Conservation (phyloP, 1,140 invertebrate genomes). For the Drepana arcuata region DNA sequence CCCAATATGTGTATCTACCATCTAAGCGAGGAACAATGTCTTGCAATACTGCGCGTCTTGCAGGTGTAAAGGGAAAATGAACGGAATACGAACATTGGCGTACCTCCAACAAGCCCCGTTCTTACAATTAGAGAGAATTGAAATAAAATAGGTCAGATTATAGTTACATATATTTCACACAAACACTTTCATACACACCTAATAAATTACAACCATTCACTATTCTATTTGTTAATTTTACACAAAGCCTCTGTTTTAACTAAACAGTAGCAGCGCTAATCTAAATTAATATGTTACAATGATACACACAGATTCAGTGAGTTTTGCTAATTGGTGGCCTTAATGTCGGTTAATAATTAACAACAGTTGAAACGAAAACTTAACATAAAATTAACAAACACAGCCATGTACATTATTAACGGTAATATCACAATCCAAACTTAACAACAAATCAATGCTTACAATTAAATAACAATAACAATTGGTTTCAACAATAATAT, state of each 20-base stretch:
- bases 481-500: conserved; percentile 27
- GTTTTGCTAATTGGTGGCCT: conserved; percentile 24
- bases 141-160: conserved; percentile 16
- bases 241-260: conserved; percentile 63
- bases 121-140: conserved; percentile 9
- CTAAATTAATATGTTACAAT: conserved; percentile 22
- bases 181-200: conserved; percentile 50
- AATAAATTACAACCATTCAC: conserved; percentile 31
- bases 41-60: too few species aligned
- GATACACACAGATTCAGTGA: conserved; percentile 2
- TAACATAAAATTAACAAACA: conserved; percentile 70
- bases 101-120: conserved; percentile 33
- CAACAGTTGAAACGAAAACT: conserved; percentile 64
- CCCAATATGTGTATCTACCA: conserved; percentile 30
- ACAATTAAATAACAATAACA: conserved; percentile 57
- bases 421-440: conserved; percentile 47
- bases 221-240: conserved; percentile 64
- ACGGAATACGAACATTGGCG: conserved; percentile 34
- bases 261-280: conserved; percentile 22
- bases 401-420: conserved; percentile 50
- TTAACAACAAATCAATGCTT: conserved; percentile 63
- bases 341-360: conserved; percentile 58
- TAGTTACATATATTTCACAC: conserved; percentile 49
- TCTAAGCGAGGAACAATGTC: conserved; percentile 27
- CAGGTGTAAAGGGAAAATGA: too few species aligned